These are phyloP conservation scores for Tylochromis polylepis DNA, from an alignment of 2,113 vertebrate species.

Conservation along the genomic window DNA sequence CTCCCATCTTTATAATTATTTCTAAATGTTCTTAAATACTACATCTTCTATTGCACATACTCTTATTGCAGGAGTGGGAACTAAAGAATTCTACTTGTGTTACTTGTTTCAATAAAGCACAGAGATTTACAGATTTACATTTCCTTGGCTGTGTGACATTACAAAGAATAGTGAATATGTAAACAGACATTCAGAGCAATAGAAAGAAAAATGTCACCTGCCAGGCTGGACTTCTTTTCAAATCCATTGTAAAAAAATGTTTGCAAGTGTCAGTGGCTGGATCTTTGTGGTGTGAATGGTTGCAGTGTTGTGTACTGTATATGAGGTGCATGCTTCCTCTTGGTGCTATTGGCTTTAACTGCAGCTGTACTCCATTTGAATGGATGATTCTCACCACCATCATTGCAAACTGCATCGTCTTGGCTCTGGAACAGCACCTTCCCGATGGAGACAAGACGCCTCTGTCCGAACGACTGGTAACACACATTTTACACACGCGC, in stretches of 20 bases:
- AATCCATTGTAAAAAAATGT: not conserved
- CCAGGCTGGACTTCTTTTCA: fast-evolving
- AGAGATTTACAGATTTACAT: not conserved
- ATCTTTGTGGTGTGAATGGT: not conserved
- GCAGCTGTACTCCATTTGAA: constrained; percentile 69
- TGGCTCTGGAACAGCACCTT: constrained; percentile 75
- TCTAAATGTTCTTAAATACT: not conserved
- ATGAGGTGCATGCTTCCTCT: not conserved
- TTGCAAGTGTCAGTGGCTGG: not conserved
- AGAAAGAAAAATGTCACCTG: not conserved
- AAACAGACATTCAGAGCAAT: not conserved
- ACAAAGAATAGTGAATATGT: not conserved
- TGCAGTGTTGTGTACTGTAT: not conserved
- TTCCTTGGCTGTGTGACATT: not conserved
- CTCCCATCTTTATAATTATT: not conserved
- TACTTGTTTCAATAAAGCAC: not conserved
- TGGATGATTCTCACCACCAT: constrained; percentile 79
- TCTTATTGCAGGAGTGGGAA: not conserved
- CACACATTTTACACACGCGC: not conserved
- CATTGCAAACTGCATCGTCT: constrained; percentile 76
- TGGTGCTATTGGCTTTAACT: constrained; percentile 58
- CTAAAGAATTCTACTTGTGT: not conserved
- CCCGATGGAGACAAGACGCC: constrained; percentile 75
- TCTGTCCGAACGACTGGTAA: constrained; percentile 74
- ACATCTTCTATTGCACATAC: not conserved